Evolutionary conservation across 2,888 invertebrate genomes (phyloP), one percentile per base, ranked within the genome.

Genomic region (Drepanosiphum platanoidis): DNA sequence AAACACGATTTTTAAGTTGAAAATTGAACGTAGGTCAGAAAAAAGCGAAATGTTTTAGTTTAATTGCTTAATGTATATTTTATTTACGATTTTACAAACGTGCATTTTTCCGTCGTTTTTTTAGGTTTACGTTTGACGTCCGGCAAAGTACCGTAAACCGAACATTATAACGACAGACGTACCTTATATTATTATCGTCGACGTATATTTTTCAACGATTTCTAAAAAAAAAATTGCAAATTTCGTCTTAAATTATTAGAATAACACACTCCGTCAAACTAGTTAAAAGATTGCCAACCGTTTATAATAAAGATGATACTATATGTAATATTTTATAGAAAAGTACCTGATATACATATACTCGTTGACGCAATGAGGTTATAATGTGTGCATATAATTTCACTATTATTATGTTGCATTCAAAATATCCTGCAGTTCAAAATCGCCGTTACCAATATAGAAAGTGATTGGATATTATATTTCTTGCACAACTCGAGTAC

Each of bases 201-300:
- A 78, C 78, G 64, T 78, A n/a, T 18, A 61, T 64, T n/a, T 42
- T 42, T 58, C 64, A 78, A 42, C 78, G 64, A 64, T 78, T 39
- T 78, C 39, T 64, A 42, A 64, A 39, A 42, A 64, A 42, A 64
- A 39, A 42, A 64, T 78, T 78, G 30, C 39, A 64, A 78, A 78
- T 39, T 39, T 27, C 39, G 64, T 64, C 30, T 42, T 9, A 66
- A 42, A 30, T 30, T 77, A 77, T 64, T 77, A 39, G 22, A 78
- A n/a, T n/a, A n/a, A 42, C 30, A 64, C 64, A 30, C 18, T 36
- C 30, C 18, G 30, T 11, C 39, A 22, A 78, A 78, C 78, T 39
- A 42, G 78, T 78, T 78, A 64, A 64, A 22, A 64, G 39, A 39
- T 77, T 77, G 27, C 39, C 61, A 42, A 64, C 64, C 64, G 42